Evolutionary conservation across 2,797 vertebrate species (phyloP).

Genomic region (Chaunax sp.): DNA sequence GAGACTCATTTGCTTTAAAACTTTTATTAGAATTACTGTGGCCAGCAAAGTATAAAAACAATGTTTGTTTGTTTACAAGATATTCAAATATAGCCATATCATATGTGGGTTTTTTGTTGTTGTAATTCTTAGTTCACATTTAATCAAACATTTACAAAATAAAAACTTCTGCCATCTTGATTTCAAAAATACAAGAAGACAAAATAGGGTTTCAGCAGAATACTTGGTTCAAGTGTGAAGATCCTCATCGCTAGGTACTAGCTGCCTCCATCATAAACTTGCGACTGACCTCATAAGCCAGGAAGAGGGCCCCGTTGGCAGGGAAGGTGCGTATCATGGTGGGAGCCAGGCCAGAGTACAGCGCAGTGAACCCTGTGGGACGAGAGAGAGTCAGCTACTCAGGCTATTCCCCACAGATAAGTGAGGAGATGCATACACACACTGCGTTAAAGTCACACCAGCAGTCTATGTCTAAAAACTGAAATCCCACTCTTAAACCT

Average conservation of each 20-base stretch:
- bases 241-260: constrained; percentile 58
- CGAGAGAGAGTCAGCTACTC: constrained; percentile 12
- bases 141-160: background rate
- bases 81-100: background rate
- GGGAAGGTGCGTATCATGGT: constrained; percentile 94
- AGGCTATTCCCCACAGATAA: constrained; percentile 15
- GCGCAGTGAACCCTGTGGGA: constrained; percentile 84
- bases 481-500: background rate
- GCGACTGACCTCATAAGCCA: constrained; percentile 90
- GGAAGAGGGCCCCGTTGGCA: constrained; percentile 92
- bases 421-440: background rate
- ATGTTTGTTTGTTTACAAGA: background rate
- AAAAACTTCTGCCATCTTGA: background rate
- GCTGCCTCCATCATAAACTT: constrained; percentile 90
- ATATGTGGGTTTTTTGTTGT: background rate
- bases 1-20: no score
- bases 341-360: constrained; percentile 94
- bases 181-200: background rate
- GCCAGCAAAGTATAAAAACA: constrained; percentile 6
- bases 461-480: background rate
- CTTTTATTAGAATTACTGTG: constrained; percentile 25
- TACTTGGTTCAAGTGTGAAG: background rate
- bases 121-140: background rate
- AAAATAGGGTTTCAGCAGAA: background rate
- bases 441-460: background rate